These are phyloP conservation scores for Andrena minutula DNA, from an alignment of 2,888 invertebrate species.

Conservation along the genomic window DNA sequence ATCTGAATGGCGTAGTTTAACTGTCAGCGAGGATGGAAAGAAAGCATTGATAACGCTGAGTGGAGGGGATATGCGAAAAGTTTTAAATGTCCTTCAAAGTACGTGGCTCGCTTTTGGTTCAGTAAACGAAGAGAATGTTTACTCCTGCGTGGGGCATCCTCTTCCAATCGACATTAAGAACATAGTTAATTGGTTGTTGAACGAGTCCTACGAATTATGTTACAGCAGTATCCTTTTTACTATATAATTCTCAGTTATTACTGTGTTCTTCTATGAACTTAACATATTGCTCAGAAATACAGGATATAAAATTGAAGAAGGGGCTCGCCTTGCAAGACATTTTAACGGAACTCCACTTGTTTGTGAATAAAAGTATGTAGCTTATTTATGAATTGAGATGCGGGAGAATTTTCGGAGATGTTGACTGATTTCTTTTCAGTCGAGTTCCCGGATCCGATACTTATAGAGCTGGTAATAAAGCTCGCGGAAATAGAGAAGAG, in stretches of 20 bases:
- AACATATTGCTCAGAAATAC: conserved; percentile 87
- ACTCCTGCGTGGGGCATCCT: conserved; percentile 99
- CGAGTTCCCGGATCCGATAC: conserved; percentile 93
- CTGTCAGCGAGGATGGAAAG: conserved; percentile 94
- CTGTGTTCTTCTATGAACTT: conserved; percentile 62
- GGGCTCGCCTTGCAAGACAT: conserved; percentile 98
- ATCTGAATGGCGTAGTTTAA: conserved; percentile 87
- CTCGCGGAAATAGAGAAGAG: conserved; percentile 96
- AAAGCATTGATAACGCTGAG: conserved; percentile 95
- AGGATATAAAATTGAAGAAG: conserved; percentile 94
- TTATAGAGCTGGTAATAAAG: conserved; percentile 92
- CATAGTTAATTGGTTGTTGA: conserved; percentile 94
- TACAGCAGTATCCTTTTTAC: conserved; percentile 91
- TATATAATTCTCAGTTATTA: neutral
- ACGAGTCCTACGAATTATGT: conserved; percentile 90
- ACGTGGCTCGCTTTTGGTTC: conserved; percentile 96
- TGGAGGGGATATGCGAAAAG: conserved; percentile 99
- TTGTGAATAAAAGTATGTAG: conserved; percentile 93
- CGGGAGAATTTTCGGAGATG: neutral
- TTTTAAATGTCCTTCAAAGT: conserved; percentile 98
- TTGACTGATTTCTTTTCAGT: conserved; percentile 87
- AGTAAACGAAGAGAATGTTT: conserved; percentile 96
- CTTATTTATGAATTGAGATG: neutral
- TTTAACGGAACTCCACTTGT: conserved; percentile 94
- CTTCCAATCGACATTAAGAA: conserved; percentile 94